phyloP scores from a whole-genome alignment of 2,113 vertebrate genomes.

The Pogona vitticeps region DNA sequence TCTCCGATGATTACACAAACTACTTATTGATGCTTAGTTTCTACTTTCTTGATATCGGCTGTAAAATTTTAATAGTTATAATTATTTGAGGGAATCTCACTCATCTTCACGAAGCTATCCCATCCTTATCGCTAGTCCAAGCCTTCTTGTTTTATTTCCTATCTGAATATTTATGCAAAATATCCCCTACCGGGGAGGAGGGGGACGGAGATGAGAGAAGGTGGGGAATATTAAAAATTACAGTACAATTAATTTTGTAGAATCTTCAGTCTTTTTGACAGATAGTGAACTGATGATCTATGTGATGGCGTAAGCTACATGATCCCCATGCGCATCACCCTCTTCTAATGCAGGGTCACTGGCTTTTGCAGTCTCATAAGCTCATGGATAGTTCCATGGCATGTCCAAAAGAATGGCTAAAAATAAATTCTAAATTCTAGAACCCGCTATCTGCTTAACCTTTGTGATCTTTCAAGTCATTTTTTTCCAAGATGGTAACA shows the following conservation, averaged over 20 bases:
- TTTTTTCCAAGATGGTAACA: conserved; percentile 5
- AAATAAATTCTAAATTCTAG: conserved; percentile 68
- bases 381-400: conserved; percentile 69
- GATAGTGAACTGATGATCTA: conserved; percentile 70
- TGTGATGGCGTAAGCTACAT: conserved; percentile 63
- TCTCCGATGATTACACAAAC: conserved; percentile 31
- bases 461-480: conserved; percentile 76
- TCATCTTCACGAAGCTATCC: conserved; percentile 40
- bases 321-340: conserved; percentile 56
- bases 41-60: conserved; percentile 53
- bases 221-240: conserved; percentile 48
- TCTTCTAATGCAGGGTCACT: conserved; percentile 62
- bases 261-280: conserved; percentile 46
- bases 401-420: conserved; percentile 74
- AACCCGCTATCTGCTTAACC: conserved; percentile 77
- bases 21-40: conserved; percentile 32
- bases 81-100: conserved; percentile 48
- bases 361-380: conserved; percentile 76
- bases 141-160: conserved; percentile 37
- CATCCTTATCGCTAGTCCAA: conserved; percentile 51
- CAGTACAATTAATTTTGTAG: conserved; percentile 48
- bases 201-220: background rate
- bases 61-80: conserved; percentile 57
- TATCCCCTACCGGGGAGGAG: background rate
- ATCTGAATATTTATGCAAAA: conserved; percentile 44